Evolutionary conservation across 2,888 invertebrate species (phyloP), one percentile per base, ranked within the genome.

Genomic region (Sceliomorpha sp.): DNA sequence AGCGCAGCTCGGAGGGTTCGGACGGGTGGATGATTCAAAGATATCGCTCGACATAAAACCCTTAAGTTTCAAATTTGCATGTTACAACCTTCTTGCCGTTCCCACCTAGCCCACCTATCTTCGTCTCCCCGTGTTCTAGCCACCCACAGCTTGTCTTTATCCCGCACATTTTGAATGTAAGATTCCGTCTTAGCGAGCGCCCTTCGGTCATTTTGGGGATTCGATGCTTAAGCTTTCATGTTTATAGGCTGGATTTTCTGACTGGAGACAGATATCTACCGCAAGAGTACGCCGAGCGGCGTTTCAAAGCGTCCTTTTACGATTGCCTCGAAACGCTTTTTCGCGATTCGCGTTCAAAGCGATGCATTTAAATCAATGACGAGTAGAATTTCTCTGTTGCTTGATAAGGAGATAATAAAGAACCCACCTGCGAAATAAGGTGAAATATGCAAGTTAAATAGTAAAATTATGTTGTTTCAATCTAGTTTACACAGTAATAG

Each of bases 51-150:
- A 86, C 86, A 87, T 87, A 87, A 87, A 86, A 87, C 83, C 86
- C 82, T 85, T 85, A 84, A 86, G 86, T 85, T 86, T 85, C 81
- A 85, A 86, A 87, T 86, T 86, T 87, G 86, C 86, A 87, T 87
- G 85, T 85, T 86, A 86, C 86, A 84, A 85, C 84, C 78, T 77
- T 37, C 59, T 53, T 44, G 64, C 36, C 73, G 66, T 68, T 47
- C 26, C 73, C 71, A 80, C 74, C 73, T 79, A 76, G 59, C 71
- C 47, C 34, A 56, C 45, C 75, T 71, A 51, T 50, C 59, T 51
- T 68, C 70, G 37, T 67, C 55, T 48, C 53, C 64, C 55, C 20
- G 42, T 34, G 48, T 66, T 20, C 60, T 66, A 66, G 59, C 72
- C 24, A 50, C 44, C 75, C 69, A 55, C 68, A 62, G 78, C 81